These are phyloP conservation scores for Zygaena filipendulae DNA, from an alignment of 2,888 invertebrate species.

Conservation along the genomic window DNA sequence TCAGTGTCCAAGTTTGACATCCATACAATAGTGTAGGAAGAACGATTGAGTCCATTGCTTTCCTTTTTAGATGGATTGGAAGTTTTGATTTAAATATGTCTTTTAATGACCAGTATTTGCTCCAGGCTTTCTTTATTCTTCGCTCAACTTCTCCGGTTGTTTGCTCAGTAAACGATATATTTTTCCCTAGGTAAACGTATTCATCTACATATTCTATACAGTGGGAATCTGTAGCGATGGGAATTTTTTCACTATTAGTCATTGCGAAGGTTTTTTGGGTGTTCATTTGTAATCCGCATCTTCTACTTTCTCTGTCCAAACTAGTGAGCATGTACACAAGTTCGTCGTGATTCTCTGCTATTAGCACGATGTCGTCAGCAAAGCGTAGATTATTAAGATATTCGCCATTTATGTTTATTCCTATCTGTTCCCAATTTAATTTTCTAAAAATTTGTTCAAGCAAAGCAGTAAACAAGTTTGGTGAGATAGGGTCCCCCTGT, in stretches of 20 bases:
- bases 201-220: not conserved
- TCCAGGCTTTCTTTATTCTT: too few species aligned
- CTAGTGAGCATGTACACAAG: slow-evolving; percentile 6
- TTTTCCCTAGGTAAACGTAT: slow-evolving; percentile 1
- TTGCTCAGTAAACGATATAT: slow-evolving; percentile 1
- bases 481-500: slow-evolving; percentile 3
- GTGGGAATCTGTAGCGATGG: not conserved
- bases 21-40: too few species aligned
- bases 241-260: not conserved
- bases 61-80: too few species aligned
- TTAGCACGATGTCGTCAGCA: slow-evolving; percentile 6
- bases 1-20: too few species aligned
- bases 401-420: slow-evolving; percentile 7
- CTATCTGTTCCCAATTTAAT: slow-evolving; percentile 3
- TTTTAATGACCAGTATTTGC: too few species aligned
- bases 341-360: not conserved
- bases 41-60: too few species aligned
- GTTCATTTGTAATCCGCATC: slow-evolving; percentile 6
- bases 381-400: slow-evolving; percentile 7
- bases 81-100: too few species aligned
- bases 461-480: too few species aligned
- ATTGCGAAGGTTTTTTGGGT: slow-evolving; percentile 3
- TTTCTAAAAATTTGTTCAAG: slow-evolving; percentile 3
- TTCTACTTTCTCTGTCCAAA: slow-evolving; percentile 1
- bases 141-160: slow-evolving; percentile 1